Evolutionary conservation across 1,140 invertebrate species (phyloP).

Genomic region (Lineus longissimus): DNA sequence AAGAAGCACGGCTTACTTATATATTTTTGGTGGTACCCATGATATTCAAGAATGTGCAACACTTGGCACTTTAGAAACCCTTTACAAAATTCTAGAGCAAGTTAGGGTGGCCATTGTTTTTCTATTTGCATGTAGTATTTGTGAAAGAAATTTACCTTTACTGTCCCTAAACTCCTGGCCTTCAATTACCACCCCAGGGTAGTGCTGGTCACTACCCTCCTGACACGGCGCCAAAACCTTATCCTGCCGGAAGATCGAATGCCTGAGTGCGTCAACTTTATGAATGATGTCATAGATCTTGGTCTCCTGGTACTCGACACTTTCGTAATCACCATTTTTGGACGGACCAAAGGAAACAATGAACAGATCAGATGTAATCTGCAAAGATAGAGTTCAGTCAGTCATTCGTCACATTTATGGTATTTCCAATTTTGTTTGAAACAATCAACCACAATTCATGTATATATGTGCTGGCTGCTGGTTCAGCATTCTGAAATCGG

Average conservation of each 20-base stretch:
- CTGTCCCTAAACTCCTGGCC: conserved; percentile 40
- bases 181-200: conserved; percentile 44
- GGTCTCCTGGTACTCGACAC: conserved; percentile 46
- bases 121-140: no score
- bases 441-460: no score
- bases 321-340: conserved; percentile 40
- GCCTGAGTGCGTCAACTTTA: conserved; percentile 37
- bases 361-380: conserved; percentile 44
- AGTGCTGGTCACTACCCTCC: conserved; percentile 42
- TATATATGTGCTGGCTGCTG: no score
- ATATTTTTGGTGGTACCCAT: no score
- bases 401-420: no score
- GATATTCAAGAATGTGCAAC: no score
- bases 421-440: no score
- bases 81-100: no score
- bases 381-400: conserved; percentile 21
- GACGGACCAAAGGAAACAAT: conserved; percentile 45
- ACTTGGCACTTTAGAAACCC: no score
- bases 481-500: no score
- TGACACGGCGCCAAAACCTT: conserved; percentile 45
- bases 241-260: conserved; percentile 39
- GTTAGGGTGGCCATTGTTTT: no score
- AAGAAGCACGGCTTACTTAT: no score
- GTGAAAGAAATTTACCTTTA: conserved; percentile 28
- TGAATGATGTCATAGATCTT: conserved; percentile 46